These are phyloP conservation scores for Iguana delicatissima DNA, from an alignment of 2,797 vertebrate species.

Conservation along the genomic window DNA sequence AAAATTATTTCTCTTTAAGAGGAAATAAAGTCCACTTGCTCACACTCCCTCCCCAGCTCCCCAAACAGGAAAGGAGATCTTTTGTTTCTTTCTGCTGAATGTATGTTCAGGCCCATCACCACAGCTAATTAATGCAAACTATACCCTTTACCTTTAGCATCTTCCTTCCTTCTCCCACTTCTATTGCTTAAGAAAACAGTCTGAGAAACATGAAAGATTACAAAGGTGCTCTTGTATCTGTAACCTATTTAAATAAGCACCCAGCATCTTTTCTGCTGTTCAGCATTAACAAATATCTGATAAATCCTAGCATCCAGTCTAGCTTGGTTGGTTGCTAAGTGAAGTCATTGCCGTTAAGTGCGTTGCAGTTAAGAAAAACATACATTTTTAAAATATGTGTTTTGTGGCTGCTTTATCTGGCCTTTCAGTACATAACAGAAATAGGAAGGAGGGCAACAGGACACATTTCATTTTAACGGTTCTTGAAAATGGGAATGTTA, in stretches of 20 bases:
- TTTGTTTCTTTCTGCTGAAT: conserved; percentile 1
- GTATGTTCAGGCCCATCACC: conserved; percentile 1
- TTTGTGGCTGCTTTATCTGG: background rate
- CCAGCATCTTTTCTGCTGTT: background rate
- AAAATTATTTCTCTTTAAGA: background rate
- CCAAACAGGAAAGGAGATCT: background rate
- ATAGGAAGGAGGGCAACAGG: background rate
- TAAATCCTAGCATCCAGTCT: background rate
- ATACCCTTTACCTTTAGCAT: background rate
- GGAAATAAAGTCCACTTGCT: background rate
- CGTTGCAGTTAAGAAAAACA: background rate
- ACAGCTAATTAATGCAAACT: background rate
- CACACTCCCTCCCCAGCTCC: background rate
- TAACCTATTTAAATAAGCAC: background rate
- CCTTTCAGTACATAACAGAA: background rate
- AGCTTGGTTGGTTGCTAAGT: background rate
- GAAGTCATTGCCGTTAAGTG: background rate
- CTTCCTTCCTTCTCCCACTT: background rate
- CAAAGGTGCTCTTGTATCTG: background rate
- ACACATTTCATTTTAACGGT: background rate
- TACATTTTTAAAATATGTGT: background rate
- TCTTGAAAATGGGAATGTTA: background rate
- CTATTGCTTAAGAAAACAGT: background rate
- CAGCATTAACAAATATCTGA: background rate
- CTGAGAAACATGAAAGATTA: background rate